phyloP scores from a whole-genome alignment of 2,797 vertebrate genomes.

The Amblyraja radiata region DNA sequence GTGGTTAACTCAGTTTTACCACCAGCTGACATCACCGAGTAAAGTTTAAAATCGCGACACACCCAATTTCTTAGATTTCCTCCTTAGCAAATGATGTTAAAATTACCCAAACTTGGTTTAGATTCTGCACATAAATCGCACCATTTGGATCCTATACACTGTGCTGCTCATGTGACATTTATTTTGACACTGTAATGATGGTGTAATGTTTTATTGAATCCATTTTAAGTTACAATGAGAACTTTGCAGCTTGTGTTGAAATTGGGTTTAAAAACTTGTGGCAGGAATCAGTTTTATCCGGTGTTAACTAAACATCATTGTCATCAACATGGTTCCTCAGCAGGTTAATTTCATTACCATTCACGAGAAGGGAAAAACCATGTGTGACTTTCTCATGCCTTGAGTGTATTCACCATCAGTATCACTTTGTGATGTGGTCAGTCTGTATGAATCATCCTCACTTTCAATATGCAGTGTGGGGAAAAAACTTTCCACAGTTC shows the following conservation, averaged over 20 bases:
- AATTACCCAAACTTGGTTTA: neutral
- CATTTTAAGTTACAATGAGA: neutral
- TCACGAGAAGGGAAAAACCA: neutral
- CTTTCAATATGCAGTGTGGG: neutral
- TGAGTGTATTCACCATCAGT: neutral
- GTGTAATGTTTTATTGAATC: neutral
- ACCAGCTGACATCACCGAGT: neutral
- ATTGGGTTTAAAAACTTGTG: neutral
- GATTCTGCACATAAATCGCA: no score
- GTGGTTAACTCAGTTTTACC: neutral
- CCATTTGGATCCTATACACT: neutral
- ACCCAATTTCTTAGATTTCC: neutral
- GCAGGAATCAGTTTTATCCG: neutral
- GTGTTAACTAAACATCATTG: neutral
- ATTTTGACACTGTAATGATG: neutral
- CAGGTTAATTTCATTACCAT: neutral
- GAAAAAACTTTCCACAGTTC: no score
- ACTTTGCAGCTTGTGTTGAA: neutral
- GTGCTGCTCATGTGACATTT: neutral
- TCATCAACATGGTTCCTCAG: neutral
- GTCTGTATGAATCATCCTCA: neutral
- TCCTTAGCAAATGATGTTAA: neutral
- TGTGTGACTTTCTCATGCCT: neutral
- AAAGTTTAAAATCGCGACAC: neutral
- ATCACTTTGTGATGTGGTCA: neutral